Percentiles rank a stretch among this genome's conserved stretches.
phyloP scores from a whole-genome alignment of 2,113 vertebrate species.

The Halichoeres trimaculatus region DNA sequence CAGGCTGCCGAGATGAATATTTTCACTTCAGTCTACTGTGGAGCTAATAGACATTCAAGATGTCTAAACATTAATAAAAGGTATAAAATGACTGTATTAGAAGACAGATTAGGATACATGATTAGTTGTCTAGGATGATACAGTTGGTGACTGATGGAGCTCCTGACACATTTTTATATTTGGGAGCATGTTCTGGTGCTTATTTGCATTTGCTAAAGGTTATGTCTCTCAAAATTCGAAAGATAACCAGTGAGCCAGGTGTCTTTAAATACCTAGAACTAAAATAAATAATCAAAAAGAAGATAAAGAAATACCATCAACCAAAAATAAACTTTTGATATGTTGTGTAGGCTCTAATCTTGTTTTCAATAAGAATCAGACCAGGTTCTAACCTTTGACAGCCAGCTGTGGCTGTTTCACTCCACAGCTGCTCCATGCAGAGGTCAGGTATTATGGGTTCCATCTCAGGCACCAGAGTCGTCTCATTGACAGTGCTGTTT shows the following conservation, averaged over 20 bases:
- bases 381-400: conserved; percentile 81
- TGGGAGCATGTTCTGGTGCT: too few species aligned
- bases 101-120: too few species aligned
- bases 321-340: neutral
- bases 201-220: too few species aligned
- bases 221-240: neutral
- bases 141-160: too few species aligned
- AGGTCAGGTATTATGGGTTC: conserved; percentile 94
- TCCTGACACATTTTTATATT: neutral
- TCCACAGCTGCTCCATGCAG: conserved; percentile 97
- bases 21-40: neutral
- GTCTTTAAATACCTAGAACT: neutral
- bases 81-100: too few species aligned
- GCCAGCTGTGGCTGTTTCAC: conserved; percentile 81
- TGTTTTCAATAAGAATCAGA: neutral
- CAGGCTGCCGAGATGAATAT: neutral
- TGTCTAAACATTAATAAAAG: too few species aligned
- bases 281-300: neutral
- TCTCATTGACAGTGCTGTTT: conserved; percentile 86
- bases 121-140: too few species aligned
- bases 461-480: conserved; percentile 86
- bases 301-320: conserved; percentile 9
- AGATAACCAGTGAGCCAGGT: neutral
- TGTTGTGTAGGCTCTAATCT: too few species aligned
- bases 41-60: neutral